Base-by-base conservation (phyloP, 2,888 invertebrate genomes). In the Eupithecia pulchellata region DNA sequence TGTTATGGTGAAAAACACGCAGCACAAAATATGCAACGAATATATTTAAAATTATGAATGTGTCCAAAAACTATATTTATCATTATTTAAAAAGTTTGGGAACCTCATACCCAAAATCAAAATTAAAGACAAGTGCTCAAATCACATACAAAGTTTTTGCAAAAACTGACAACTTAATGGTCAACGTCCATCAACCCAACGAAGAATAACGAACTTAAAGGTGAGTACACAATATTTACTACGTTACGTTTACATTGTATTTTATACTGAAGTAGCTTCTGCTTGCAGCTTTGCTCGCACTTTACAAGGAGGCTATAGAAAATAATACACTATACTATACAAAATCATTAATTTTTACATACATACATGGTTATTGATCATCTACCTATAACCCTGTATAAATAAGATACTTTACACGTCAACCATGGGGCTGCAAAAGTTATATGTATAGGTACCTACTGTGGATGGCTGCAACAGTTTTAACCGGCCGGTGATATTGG, bases 151-250 rank as follows among this genome's bases (percentile, higher is more conserved):
- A 58, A 58, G 64, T 72, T 76, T 69, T 75, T 76, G 71, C 57
- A 74, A 77, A 77, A 80, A 79, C 71, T 69, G 68, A 52, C 78
- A 75, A 77, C 68, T 77, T 78, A 57, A 57, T 57, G 29, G 57
- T 57, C 29, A 29, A 29, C 57, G 57, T 57, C 27, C 57, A 57
- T 57, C 57, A 29, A 57, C 27, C 57, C 9, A 52, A 52, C 4
- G 11, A 52, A 25, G 52, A 20, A 52, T 25, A 25, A 52, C 25
- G 52, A 52, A 25, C 52, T 25, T 52, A 52, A 25, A 52, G 52
- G 20, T 47, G 47, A 47, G 47, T 47, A 47, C 47, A 47, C 25
- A 52, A 4, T 25, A 25, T 25, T 52, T 52, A 52, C 52, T 11
- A 25, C 17, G 25, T 52, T 52, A 52, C 52, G 25, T 52, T 20